These are phyloP conservation scores for Calidris pygmaea DNA, from an alignment of 2,113 vertebrate species.

Conservation along the genomic window DNA sequence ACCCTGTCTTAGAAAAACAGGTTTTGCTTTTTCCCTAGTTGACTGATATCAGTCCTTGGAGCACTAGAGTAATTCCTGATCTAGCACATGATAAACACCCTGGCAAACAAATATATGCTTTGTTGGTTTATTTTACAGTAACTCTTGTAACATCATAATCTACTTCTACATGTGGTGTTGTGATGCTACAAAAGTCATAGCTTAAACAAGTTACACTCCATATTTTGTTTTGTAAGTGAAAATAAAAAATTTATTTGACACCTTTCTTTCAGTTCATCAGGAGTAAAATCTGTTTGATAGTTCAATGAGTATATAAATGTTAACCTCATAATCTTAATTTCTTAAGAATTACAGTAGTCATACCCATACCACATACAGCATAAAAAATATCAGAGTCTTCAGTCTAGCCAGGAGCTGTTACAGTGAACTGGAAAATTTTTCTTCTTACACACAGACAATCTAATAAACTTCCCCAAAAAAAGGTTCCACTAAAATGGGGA, in stretches of 20 bases:
- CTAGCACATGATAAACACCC: fast-evolving
- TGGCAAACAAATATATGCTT: neutral
- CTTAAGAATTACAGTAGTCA: neutral
- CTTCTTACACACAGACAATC: neutral
- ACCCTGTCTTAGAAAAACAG: neutral
- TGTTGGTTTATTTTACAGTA: neutral
- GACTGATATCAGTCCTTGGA: neutral
- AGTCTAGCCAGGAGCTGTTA: neutral
- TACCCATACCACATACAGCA: neutral
- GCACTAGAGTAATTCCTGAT: neutral
- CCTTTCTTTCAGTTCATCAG: neutral
- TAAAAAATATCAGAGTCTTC: neutral
- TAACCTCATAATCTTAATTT: neutral
- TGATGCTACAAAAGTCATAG: neutral
- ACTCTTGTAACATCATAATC: neutral
- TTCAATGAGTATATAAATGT: neutral
- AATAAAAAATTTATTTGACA: neutral
- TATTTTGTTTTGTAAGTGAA: neutral
- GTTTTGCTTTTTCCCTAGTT: neutral
- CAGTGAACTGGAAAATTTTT: neutral
- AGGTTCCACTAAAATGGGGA: neutral
- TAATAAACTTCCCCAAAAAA: neutral
- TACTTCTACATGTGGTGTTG: neutral
- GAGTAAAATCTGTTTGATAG: neutral
- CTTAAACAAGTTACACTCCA: neutral